Evolutionary conservation across 2,113 vertebrate genomes (phyloP).

Genomic region (Origma solitaria): DNA sequence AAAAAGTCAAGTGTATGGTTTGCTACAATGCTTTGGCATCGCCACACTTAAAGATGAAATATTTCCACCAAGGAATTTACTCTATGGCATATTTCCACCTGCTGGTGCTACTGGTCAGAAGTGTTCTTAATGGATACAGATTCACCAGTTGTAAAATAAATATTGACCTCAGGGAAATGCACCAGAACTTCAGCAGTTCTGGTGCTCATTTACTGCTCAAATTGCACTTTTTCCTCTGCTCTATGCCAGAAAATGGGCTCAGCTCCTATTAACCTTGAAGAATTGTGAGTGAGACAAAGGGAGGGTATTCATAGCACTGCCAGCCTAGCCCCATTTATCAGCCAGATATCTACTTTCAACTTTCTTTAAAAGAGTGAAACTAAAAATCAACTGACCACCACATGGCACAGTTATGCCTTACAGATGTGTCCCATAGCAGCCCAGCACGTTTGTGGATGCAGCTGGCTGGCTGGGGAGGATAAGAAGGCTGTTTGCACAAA

Average conservation of each 20-base stretch:
- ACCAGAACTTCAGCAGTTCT: neutral
- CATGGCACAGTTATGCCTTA: rapidly evolving
- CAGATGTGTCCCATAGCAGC: neutral
- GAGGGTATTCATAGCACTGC: neutral
- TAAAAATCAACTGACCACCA: neutral
- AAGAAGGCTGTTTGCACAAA: neutral
- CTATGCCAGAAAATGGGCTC: neutral
- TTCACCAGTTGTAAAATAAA: neutral
- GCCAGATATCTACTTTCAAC: neutral
- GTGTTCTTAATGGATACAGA: neutral
- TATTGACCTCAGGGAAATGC: neutral
- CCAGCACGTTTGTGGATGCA: neutral
- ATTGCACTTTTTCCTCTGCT: neutral
- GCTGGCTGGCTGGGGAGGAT: neutral
- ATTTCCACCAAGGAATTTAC: neutral
- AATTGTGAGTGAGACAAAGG: neutral
- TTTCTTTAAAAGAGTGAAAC: neutral
- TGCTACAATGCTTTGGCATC: neutral
- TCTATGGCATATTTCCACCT: neutral
- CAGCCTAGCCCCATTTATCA: neutral
- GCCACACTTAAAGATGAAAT: neutral
- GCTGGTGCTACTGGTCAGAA: neutral
- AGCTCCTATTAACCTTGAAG: neutral
- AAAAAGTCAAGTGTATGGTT: neutral
- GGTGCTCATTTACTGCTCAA: neutral